Evolutionary conservation across 2,113 vertebrate genomes (phyloP), one percentile per base, ranked within the genome.

Genomic region (Naja naja): DNA sequence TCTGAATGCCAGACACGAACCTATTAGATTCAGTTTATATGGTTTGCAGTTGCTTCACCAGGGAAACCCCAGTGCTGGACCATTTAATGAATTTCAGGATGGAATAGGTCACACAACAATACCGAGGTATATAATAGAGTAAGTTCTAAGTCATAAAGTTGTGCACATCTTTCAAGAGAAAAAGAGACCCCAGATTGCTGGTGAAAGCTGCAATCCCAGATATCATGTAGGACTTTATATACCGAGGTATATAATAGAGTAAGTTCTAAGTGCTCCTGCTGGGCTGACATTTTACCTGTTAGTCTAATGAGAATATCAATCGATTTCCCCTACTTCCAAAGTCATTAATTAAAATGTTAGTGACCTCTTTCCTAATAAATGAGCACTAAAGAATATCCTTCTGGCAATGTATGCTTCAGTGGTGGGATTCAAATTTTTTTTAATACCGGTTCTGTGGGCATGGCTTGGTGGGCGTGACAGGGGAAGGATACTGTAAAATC

Each of bases 281-380:
- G 89, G 1, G 86, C 90, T 96, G 96, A 96, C 93, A 96, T 96
- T 94, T 95, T 87, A 95, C 96, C 86, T 86, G 92, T 49, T 54
- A 93, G 93, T 92, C 64, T 97, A 96, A 97, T 95, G 92, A 94
- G 96, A 95, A 89, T 64, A 94, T 85, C 94, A 95, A 93, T 85
- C 0, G 92, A 96, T 96, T 92, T 91, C 90, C 94, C 93, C 87
- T 90, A 88, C 94, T 96, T 88, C 88, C 85, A 93, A 94, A 95
- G 89, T 56, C 95, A 94, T 96, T 96, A 96, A 97, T 96, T 95
- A 97, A 90, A 90, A 53, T 93, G 91, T 96, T 86, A 96, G 96
- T 96, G 93, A 95, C 92, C 95, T 96, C 96, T 92, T 95, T 90
- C 23, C 4, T 56, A 87, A 89, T 95, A 97, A 97, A 96, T 96